A percentile compares a stretch with the other conserved stretches of the same genome.
Conservation (phyloP, 2,113 vertebrate genomes). For the Orcinus orca region DNA sequence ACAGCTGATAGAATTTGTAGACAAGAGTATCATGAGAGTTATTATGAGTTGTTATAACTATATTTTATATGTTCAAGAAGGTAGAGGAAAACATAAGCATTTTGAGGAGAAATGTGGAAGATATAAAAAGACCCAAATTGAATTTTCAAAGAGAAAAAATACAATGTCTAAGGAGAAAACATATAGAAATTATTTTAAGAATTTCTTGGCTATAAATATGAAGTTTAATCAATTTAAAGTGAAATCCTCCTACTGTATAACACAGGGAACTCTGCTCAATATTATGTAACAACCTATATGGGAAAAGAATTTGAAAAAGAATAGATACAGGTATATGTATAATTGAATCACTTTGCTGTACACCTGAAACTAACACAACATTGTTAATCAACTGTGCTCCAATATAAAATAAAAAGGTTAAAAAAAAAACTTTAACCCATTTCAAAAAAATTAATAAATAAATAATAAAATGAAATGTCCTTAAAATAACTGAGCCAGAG, state of each 20-base stretch:
- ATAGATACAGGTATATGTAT: too few relatives aligned
- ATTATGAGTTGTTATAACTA: neutral
- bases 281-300: too few relatives aligned
- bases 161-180: neutral
- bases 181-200: neutral
- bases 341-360: too few relatives aligned
- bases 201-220: neutral
- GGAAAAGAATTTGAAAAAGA: too few relatives aligned
- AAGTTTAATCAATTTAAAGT: neutral
- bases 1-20: neutral
- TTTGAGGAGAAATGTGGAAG: neutral
- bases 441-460: too few relatives aligned
- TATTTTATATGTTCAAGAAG: neutral
- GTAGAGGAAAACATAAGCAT: neutral
- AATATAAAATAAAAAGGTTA: too few relatives aligned
- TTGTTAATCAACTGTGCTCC: too few relatives aligned
- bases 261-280: too few relatives aligned
- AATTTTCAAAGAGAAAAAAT: neutral
- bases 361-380: too few relatives aligned
- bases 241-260: too few relatives aligned
- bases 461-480: neutral
- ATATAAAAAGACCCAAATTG: neutral
- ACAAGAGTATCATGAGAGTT: neutral
- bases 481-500: neutral
- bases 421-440: too few relatives aligned